Evolutionary conservation across 2,888 invertebrate species (phyloP), one percentile per base, ranked within the genome.

Genomic region (Trachelus tabidus): DNA sequence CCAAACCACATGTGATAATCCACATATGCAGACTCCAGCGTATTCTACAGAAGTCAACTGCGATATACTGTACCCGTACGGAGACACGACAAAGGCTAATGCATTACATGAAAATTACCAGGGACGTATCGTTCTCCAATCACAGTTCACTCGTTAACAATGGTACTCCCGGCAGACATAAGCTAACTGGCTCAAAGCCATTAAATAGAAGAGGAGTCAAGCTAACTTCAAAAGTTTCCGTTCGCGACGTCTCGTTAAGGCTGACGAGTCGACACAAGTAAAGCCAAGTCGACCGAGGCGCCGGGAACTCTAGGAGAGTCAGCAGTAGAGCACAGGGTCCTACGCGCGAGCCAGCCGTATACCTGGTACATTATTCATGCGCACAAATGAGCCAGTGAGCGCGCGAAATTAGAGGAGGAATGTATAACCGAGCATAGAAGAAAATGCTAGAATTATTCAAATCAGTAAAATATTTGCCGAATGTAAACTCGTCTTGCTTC

Each of bases 401-500:
- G 77, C 37, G 74, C 73, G 76, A 33, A 34, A 76, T 31, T 33
- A 76, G 56, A 73, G 34, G 69, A 40, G 73, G 75, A 40, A 40
- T 2, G 40, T 40, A 40, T 15, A 40, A 15, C 40, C 2, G 40
- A 40, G 40, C 1, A 40, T 40, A 40, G 73, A 78, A 78, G 76
- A 34, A 79, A 81, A 80, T 78, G 83, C 79, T 74, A 80, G 76
- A 83, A 83, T 84, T 84, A 84, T 84, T 84, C 81, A 85, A 83
- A 85, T 81, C 76, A 79, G 81, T 81, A 75, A 82, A 83, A 83
- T 82, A 83, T 83, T 84, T 81, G 81, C 76, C 79, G 75, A 79
- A 73, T 74, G 77, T 73, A 82, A 82, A 79, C 68, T 40, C 69
- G 68, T 15, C 35, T 69, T n/a, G n/a, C n/a, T n/a, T n/a, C n/a